These are phyloP conservation scores for Beris chalybata DNA, from an alignment of 2,888 invertebrate genomes.

Conservation along the genomic window DNA sequence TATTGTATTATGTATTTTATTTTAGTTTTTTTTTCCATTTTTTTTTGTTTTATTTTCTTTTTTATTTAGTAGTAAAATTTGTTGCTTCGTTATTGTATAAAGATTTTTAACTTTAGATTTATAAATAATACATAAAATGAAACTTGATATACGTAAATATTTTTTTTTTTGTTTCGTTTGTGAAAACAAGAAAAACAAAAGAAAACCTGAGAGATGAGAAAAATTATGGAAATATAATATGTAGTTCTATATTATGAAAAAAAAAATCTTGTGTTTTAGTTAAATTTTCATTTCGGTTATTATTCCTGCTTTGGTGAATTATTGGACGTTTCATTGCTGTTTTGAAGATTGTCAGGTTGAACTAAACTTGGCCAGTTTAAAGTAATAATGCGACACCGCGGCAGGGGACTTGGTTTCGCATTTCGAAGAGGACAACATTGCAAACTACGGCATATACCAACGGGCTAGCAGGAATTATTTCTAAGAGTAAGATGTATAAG, in stretches of 20 bases:
- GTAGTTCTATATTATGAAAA: slow-evolving; percentile 34
- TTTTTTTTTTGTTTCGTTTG: slow-evolving; percentile 48
- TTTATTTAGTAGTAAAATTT: slow-evolving; percentile 37
- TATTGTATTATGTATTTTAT: slow-evolving; percentile 11
- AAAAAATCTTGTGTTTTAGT: slow-evolving; percentile 40
- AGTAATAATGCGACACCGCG: no score
- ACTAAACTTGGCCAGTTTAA: no score
- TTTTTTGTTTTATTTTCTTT: slow-evolving; percentile 16
- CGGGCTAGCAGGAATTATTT: no score
- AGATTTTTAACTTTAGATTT: slow-evolving; percentile 32
- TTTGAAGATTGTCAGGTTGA: no score
- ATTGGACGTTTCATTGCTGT: no score
- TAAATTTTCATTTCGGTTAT: slow-evolving; percentile 14
- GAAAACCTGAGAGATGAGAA: slow-evolving; percentile 49
- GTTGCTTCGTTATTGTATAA: slow-evolving; percentile 42
- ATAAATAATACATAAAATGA: slow-evolving; percentile 36
- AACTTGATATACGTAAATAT: slow-evolving; percentile 54
- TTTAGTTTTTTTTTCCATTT: slow-evolving; percentile 6
- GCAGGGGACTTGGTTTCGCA: no score
- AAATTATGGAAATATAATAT: slow-evolving; percentile 28
- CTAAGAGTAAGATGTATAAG: no score
- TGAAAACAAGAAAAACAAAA: slow-evolving; percentile 57
- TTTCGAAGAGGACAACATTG: no score
- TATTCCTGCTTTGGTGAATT: no score
- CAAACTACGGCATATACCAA: no score